phyloP scores from a whole-genome alignment of 2,797 vertebrate genomes.

The Sebastes iracundus region DNA sequence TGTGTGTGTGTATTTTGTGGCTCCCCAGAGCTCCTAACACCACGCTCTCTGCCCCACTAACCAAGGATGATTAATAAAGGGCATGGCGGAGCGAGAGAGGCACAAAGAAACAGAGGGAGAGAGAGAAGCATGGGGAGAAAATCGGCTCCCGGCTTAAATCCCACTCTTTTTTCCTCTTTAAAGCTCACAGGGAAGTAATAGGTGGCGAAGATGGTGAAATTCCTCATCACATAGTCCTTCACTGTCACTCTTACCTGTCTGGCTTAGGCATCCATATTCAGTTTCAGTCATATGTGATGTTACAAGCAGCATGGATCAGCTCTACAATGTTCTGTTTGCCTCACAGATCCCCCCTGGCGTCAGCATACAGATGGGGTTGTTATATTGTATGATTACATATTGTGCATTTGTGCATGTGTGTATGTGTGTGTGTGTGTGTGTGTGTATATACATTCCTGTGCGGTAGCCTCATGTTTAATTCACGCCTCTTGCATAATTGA shows the following conservation, averaged over 20 bases:
- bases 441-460: conserved; percentile 55
- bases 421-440: conserved; percentile 29
- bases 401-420: conserved; percentile 32
- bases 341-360: conserved; percentile 11
- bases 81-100: conserved; percentile 44
- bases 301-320: neutral
- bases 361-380: conserved; percentile 41
- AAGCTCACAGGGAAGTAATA: conserved; percentile 60
- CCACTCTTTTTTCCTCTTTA: conserved; percentile 63
- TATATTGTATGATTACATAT: conserved; percentile 34
- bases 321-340: neutral
- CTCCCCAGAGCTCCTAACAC: conserved; percentile 69
- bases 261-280: neutral
- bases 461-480: conserved; percentile 79
- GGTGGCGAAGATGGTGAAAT: conserved; percentile 43
- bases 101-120: conserved; percentile 4
- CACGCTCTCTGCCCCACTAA: conserved; percentile 74
- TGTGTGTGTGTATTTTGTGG: conserved; percentile 21
- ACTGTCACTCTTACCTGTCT: conserved; percentile 10
- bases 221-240: conserved; percentile 29
- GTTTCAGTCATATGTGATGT: neutral
- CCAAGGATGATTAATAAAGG: conserved; percentile 82
- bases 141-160: conserved; percentile 64
- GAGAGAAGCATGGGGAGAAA: conserved; percentile 24
- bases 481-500: conserved; percentile 82